These are phyloP conservation scores for Apis dorsata DNA, from an alignment of 1,140 invertebrate species.

Conservation along the genomic window DNA sequence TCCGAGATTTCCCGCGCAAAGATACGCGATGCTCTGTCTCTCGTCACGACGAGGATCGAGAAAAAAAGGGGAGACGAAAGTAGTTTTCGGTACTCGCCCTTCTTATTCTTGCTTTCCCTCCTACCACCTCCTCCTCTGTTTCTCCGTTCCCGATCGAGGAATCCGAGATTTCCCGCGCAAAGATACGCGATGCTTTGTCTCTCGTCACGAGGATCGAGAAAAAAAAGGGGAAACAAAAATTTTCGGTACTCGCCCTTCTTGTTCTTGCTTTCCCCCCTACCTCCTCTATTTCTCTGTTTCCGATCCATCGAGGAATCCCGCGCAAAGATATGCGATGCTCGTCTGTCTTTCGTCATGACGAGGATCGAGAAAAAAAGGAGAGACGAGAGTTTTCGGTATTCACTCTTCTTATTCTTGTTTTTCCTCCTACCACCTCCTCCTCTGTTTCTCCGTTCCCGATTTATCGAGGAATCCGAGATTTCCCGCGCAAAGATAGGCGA, in stretches of 20 bases:
- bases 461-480: conserved; percentile 51
- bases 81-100: not conserved
- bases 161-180: conserved; percentile 53
- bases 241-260: not conserved
- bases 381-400: not conserved
- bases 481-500: conserved; percentile 28
- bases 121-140: not conserved
- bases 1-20: conserved; percentile 52
- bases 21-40: conserved; percentile 3
- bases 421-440: not conserved
- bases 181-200: conserved; percentile 7
- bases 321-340: conserved; percentile 11
- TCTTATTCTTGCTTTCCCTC: too few species aligned
- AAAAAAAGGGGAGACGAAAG: not conserved
- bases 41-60: not conserved
- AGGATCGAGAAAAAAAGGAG: too few species aligned
- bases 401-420: conserved; percentile 36
- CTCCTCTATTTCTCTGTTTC: not conserved
- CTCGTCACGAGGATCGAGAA: too few species aligned
- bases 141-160: too few species aligned
- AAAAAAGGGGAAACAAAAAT: not conserved
- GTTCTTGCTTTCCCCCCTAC: too few species aligned
- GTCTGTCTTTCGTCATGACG: not conserved
- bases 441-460: not conserved
- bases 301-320: conserved; percentile 31